Conservation (phyloP, 2,113 vertebrate species). For the Anser cygnoides region DNA sequence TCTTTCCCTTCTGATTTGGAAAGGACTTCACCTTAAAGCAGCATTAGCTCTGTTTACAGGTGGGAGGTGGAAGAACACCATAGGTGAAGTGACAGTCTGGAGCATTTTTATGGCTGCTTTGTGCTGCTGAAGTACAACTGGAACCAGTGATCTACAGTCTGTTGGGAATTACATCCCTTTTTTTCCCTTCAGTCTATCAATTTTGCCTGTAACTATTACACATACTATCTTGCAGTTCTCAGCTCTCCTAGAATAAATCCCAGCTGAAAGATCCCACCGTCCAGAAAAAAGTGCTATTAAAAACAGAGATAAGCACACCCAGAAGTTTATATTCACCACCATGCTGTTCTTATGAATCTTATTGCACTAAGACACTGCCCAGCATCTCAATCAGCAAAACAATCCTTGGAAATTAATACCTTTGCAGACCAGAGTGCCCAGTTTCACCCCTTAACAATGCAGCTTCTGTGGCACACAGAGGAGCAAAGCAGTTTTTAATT, state of each 20-base stretch:
- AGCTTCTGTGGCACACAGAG: neutral
- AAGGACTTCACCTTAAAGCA: neutral
- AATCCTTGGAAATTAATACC: neutral
- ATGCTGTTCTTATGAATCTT: neutral
- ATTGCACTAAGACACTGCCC: neutral
- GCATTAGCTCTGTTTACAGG: neutral
- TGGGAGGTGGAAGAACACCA: neutral
- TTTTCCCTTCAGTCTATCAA: neutral
- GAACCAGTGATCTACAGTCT: neutral
- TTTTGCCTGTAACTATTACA: neutral
- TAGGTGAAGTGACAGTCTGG: neutral
- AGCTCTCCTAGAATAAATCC: neutral
- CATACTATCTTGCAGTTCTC: neutral
- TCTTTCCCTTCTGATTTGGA: neutral
- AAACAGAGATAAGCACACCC: neutral
- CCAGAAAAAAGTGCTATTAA: neutral
- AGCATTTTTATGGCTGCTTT: neutral
- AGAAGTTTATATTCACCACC: neutral
- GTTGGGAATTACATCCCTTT: neutral
- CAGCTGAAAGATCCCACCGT: neutral
- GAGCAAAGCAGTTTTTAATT: neutral
- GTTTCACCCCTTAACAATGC: neutral
- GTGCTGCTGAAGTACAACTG: neutral
- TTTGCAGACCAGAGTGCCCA: neutral
- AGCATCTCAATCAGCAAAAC: neutral